Evolutionary conservation across 2,888 invertebrate genomes (phyloP), one percentile per base, ranked within the genome.

Genomic region (Sicus ferrugineus): DNA sequence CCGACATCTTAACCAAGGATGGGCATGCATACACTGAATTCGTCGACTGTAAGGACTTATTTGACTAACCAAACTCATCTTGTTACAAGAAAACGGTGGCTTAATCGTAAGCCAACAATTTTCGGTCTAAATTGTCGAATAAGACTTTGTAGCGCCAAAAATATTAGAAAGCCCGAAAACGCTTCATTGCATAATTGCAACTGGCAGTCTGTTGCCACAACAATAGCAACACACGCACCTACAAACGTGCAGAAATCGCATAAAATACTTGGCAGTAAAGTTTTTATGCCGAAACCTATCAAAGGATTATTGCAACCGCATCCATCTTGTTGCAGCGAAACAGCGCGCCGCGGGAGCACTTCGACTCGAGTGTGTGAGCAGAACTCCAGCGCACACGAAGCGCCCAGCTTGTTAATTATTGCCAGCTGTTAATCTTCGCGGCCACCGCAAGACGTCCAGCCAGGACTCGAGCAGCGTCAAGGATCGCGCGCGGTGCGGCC

Each of bases 381-480:
- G 61, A 68, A 34, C 54, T 19, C n/a, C 59, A 69, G 46, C 38
- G 28, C 34, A 69, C 34, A 34, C 26, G 38, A n/a, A 21, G 16
- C 11, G 23, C 54, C 14, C 16, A 66, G 28, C 42, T 54, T 3
- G 31, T 30, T 76, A 80, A 79, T 83, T 84, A 84, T 80, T 77
- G 79, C 78, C 77, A 77, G 76, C 80, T 81, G 81, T 83, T 84
- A 84, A 83, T 83, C 81, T 80, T 79, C 78, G n/a, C n/a, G 80
- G 81, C 75, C 74, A 72, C 70, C 64, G 70, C 64, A 61, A 71
- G 70, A 63, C 56, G 26, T 54, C 31, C 67, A 65, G 68, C 59
- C 59, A 68, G 48, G 42, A 14, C 46, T 3, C 19, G n/a, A 61
- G 52, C 62, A 50, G n/a, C 59, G 63, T 31, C 64, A 28, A 66